Evolutionary conservation across 2,797 vertebrate genomes (phyloP).

Genomic region (Ptychadena robeensis): DNA sequence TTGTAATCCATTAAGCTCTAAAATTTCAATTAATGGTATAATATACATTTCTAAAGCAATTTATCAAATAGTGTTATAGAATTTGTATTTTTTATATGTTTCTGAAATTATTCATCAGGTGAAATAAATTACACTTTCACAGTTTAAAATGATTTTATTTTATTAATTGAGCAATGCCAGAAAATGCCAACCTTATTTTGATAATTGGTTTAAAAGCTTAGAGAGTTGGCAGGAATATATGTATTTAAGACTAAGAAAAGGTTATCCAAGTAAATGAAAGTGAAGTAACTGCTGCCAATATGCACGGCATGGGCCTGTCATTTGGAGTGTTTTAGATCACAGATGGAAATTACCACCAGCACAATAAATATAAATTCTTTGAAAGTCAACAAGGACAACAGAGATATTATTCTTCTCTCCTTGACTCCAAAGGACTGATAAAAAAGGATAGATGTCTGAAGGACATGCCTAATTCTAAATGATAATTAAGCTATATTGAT

Average conservation of each 20-base stretch:
- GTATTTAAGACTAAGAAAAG: constrained; percentile 51
- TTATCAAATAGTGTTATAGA: background rate
- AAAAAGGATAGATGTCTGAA: too few relatives aligned
- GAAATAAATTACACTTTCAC: constrained; percentile 24
- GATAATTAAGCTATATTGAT: too few relatives aligned
- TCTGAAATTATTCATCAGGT: constrained; percentile 23
- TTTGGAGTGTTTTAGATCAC: constrained; percentile 43
- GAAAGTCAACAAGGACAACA: constrained; percentile 46
- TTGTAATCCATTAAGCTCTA: constrained; percentile 2
- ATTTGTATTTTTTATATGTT: background rate
- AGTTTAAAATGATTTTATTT: constrained; percentile 15
- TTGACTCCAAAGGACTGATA: background rate
- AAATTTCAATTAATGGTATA: constrained; percentile 6
- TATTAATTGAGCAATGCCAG: constrained; percentile 28
- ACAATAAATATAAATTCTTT: constrained; percentile 49
- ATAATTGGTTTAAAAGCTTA: constrained; percentile 58
- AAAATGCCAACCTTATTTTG: constrained; percentile 40
- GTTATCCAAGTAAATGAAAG: constrained; percentile 49
- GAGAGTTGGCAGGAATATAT: constrained; percentile 47
- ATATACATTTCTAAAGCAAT: background rate
- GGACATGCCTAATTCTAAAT: too few relatives aligned
- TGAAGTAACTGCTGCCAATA: constrained; percentile 51
- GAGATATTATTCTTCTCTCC: constrained; percentile 16
- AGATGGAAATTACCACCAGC: constrained; percentile 44
- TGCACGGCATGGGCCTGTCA: constrained; percentile 24